Conservation (phyloP, 1,140 invertebrate species). For the Aphis craccivora region DNA sequence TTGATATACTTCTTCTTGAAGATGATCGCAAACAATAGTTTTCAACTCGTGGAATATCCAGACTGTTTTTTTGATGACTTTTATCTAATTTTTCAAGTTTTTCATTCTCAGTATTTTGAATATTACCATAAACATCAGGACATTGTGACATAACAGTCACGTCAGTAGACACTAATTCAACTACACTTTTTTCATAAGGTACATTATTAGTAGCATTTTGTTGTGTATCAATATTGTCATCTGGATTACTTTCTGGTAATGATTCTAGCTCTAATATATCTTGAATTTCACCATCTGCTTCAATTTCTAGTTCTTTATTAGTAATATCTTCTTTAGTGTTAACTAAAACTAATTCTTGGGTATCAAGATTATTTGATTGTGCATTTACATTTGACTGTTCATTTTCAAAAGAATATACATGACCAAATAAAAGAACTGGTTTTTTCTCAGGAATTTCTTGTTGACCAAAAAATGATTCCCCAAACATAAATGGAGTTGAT, state of each 20-base stretch:
- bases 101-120: background rate
- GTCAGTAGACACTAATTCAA: background rate
- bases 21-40: background rate
- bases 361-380: background rate
- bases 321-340: no score
- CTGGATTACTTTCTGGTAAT: slow-evolving; percentile 37
- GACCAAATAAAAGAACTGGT: slow-evolving; percentile 28
- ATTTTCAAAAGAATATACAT: slow-evolving; percentile 33
- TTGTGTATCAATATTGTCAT: background rate
- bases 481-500: slow-evolving; percentile 38
- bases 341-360: background rate
- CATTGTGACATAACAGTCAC: background rate
- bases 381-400: background rate
- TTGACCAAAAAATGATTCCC: slow-evolving; percentile 32
- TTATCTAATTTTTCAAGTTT: background rate
- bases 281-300: slow-evolving; percentile 1
- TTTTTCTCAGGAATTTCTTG: slow-evolving; percentile 6
- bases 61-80: background rate
- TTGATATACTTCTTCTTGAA: background rate
- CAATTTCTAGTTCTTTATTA: background rate
- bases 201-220: background rate
- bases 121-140: background rate
- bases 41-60: background rate
- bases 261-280: slow-evolving; percentile 48
- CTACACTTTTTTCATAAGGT: no score